Percentiles rank a stretch among this genome's conserved stretches.
phyloP scores from a whole-genome alignment of 2,888 invertebrate genomes.

The Xiphydria camelus region DNA sequence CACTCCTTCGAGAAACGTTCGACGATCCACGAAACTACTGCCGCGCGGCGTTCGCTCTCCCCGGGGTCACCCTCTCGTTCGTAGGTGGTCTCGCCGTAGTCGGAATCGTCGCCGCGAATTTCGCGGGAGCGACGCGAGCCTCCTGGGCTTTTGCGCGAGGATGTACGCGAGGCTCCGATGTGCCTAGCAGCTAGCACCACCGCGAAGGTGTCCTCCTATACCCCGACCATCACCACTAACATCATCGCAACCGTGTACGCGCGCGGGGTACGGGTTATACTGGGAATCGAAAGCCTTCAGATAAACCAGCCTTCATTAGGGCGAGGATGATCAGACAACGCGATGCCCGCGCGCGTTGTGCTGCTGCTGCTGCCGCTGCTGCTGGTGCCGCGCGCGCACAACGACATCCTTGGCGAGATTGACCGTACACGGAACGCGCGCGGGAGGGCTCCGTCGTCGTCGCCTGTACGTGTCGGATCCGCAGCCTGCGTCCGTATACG shows the following conservation, averaged over 20 bases:
- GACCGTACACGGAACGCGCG: constrained; percentile 32
- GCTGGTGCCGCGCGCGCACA: constrained; percentile 21
- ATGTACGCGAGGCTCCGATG: constrained; percentile 49
- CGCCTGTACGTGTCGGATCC: too few relatives aligned
- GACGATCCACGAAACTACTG: too few relatives aligned
- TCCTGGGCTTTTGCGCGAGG: constrained; percentile 46
- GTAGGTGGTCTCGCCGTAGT: too few relatives aligned
- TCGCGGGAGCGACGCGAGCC: constrained; percentile 1
- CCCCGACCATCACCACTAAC: constrained; percentile 25
- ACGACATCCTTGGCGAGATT: constrained; percentile 37
- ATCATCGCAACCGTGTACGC: constrained; percentile 15
- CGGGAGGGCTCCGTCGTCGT: constrained; percentile 4
- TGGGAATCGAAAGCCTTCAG: constrained; percentile 57
- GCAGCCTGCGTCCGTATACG: too few relatives aligned
- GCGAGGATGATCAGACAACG: constrained; percentile 58
- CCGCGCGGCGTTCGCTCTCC: too few relatives aligned
- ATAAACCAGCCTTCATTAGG: constrained; percentile 59
- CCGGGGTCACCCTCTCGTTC: too few relatives aligned
- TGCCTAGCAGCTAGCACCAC: constrained; percentile 47
- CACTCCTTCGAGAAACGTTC: too few relatives aligned
- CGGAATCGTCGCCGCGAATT: constrained; percentile 15
- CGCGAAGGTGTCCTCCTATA: constrained; percentile 54
- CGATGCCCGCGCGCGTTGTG: constrained; percentile 39
- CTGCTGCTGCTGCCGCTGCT: constrained; percentile 27
- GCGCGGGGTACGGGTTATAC: constrained; percentile 56